Base-by-base conservation (phyloP, 2,888 invertebrate genomes). In the Yponomeuta malinellus region DNA sequence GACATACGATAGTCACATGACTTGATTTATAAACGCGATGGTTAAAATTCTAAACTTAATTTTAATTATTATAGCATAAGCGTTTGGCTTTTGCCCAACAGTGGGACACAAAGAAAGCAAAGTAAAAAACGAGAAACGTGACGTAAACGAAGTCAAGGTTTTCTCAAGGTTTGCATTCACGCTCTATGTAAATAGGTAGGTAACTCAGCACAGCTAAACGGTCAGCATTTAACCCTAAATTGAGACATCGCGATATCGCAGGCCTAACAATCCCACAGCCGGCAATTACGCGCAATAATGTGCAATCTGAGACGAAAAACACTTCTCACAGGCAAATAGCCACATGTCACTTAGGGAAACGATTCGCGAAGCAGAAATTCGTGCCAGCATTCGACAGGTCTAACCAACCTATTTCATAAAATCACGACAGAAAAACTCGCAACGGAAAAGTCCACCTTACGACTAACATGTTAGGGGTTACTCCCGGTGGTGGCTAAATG, bases 361-460 rank as follows among this genome's bases (percentile, higher is more conserved):
- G 76, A 78, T 75, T 76, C 76, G 73, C 77, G 8, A 72, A 75
- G 73, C 73, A 76, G 76, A 77, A 75, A 78, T 80, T 82, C 85
- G 84, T 85, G 83, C 80, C 74, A 78, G 75, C 77, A 79, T 76
- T 79, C 78, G 79, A 81, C 82, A 81, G 81, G 80, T 81, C 79
- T 76, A 77, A 81, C 76, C 77, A 77, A 78, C 80, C 80, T 81
- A 82, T 84, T 84, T 83, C 86, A 83, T 83, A 84, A 85, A 74
- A 77, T 79, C 81, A 81, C 82, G 79, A 76, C 70, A 59, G 52
- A 59, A 59, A 59, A 70, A 33, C 63, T 37, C 15, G 29, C 70
- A n/a, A 15, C 64, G n/a, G 37, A 37, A 70, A 63, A 37, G 10
- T 31, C 48, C 10, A 63, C 33, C 29, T 69, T 48, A 69, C 29